phyloP scores from a whole-genome alignment of 2,888 invertebrate species.

The Physocephala rufipes region DNA sequence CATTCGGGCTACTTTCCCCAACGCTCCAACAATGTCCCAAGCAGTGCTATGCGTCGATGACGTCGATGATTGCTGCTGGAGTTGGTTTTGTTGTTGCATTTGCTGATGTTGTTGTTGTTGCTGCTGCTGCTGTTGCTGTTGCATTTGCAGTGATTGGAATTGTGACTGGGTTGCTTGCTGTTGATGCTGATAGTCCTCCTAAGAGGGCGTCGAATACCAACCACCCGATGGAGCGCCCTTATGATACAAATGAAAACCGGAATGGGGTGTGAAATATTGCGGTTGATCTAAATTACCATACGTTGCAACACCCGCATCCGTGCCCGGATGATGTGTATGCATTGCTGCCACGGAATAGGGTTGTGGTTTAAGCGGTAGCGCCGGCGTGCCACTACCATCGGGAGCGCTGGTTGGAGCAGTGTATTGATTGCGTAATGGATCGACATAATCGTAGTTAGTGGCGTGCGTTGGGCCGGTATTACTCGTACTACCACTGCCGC shows the following conservation, averaged over 20 bases:
- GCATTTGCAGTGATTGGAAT: slow-evolving; percentile 40
- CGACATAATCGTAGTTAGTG: slow-evolving; percentile 70
- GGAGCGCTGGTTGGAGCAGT: slow-evolving; percentile 66
- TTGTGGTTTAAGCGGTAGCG: slow-evolving; percentile 88
- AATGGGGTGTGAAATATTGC: slow-evolving; percentile 84
- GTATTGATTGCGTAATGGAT: slow-evolving; percentile 69
- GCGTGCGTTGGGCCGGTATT: slow-evolving; percentile 36
- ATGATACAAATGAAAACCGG: slow-evolving; percentile 90
- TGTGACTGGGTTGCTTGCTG: slow-evolving; percentile 72
- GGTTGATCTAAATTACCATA: slow-evolving; percentile 76
- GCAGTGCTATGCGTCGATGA: slow-evolving; percentile 47
- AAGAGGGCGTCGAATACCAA: slow-evolving; percentile 83
- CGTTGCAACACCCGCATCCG: slow-evolving; percentile 73
- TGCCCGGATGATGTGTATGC: slow-evolving; percentile 69
- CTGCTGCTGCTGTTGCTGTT: slow-evolving; percentile 26
- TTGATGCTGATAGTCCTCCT: slow-evolving; percentile 59
- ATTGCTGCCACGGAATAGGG: slow-evolving; percentile 81
- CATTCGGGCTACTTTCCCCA: slow-evolving; percentile 60
- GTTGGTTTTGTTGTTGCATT: slow-evolving; percentile 34
- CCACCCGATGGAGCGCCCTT: slow-evolving; percentile 75
- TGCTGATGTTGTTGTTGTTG: slow-evolving; percentile 31
- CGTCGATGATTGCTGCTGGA: slow-evolving; percentile 15
- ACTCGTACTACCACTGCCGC: slow-evolving; percentile 53
- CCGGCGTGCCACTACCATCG: slow-evolving; percentile 71
- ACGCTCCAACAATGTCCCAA: slow-evolving; percentile 59